phyloP scores from a whole-genome alignment of 2,888 invertebrate genomes.

The Tachina lurida region DNA sequence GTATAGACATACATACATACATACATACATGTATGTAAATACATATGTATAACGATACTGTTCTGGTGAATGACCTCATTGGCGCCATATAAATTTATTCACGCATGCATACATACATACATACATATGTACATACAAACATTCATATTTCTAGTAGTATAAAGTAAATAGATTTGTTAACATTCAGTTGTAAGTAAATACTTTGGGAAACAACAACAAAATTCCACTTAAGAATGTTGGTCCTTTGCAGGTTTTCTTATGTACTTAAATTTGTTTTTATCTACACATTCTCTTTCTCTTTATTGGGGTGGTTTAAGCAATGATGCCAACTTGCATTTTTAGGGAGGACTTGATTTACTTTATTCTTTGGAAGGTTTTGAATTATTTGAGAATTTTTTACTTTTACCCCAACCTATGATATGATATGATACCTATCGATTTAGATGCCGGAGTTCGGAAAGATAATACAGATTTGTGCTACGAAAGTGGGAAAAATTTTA shows the following conservation, averaged over 20 bases:
- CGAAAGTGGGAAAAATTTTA: too few species aligned
- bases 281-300: not conserved
- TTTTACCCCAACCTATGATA: too few species aligned
- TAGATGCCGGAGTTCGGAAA: too few species aligned
- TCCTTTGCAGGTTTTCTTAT: slow-evolving; percentile 13
- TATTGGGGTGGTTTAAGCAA: not conserved
- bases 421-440: too few species aligned
- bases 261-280: not conserved
- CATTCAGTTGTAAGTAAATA: slow-evolving; percentile 59
- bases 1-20: not conserved
- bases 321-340: not conserved
- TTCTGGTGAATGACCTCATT: slow-evolving; percentile 62
- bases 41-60: slow-evolving; percentile 46
- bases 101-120: not conserved
- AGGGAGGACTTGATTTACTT: too few species aligned
- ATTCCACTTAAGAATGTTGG: slow-evolving; percentile 18
- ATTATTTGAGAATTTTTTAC: too few species aligned
- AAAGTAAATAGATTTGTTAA: slow-evolving; percentile 47
- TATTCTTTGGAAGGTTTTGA: too few species aligned
- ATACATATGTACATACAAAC: not conserved
- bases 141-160: not conserved
- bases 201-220: slow-evolving; percentile 13
- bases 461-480: too few species aligned
- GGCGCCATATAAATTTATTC: slow-evolving; percentile 63
- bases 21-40: not conserved